Evolutionary conservation across 2,113 vertebrate genomes (phyloP).

Genomic region (Lepidothrix coronata): DNA sequence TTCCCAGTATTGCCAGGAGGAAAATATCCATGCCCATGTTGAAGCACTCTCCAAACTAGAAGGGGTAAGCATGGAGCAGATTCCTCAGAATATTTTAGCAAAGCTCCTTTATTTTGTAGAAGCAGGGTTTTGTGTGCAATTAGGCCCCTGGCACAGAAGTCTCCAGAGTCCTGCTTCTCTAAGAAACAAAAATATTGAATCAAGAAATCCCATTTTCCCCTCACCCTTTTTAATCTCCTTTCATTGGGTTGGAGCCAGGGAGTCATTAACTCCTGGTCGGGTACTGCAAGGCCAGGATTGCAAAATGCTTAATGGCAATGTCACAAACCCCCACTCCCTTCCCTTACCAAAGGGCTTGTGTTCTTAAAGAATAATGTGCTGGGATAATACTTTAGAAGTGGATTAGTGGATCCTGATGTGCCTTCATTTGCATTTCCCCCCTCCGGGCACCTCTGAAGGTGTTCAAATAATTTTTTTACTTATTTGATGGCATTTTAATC

Average conservation of each 20-base stretch:
- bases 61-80: neutral
- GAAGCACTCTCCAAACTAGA: slow-evolving; percentile 19
- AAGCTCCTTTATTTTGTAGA: neutral
- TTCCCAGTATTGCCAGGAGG: slow-evolving; percentile 34
- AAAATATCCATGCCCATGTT: neutral
- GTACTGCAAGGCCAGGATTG: neutral
- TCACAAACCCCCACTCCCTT: neutral
- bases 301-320: neutral
- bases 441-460: neutral
- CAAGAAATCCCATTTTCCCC: neutral
- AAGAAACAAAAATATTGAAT: slow-evolving; percentile 24
- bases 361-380: neutral
- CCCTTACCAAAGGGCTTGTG: neutral
- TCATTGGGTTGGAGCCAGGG: neutral
- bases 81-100: neutral
- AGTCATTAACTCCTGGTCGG: neutral
- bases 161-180: neutral
- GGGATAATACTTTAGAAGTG: neutral
- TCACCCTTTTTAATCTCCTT: slow-evolving; percentile 12
- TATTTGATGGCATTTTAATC: neutral
- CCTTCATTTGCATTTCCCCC: neutral
- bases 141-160: neutral
- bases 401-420: neutral
- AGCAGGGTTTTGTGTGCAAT: neutral
- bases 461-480: neutral